Percentiles rank a stretch among this genome's conserved stretches.
phyloP scores from a whole-genome alignment of 2,113 vertebrate species.

The Bothrops jararaca region DNA sequence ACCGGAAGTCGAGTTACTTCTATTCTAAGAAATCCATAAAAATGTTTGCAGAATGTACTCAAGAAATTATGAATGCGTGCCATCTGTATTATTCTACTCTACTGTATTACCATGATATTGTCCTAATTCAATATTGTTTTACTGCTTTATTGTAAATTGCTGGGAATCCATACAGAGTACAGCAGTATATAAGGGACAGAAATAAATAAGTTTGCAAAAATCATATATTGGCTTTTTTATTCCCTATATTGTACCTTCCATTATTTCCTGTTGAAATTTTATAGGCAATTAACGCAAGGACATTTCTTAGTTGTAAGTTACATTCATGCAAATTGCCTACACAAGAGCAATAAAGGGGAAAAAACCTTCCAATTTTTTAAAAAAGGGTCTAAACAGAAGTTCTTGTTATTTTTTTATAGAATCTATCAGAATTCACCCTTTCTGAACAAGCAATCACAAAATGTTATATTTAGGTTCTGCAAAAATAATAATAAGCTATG shows the following conservation, averaged over 20 bases:
- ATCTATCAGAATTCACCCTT: neutral
- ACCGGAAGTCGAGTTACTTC: no score
- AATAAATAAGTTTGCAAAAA: neutral
- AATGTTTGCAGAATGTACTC: neutral
- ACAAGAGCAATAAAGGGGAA: neutral
- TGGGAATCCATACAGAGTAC: neutral
- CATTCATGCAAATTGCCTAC: neutral
- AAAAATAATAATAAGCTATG: neutral
- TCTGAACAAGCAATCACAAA: neutral
- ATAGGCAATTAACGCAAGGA: neutral
- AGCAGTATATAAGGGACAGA: neutral
- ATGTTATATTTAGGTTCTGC: neutral
- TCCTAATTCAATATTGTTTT: neutral
- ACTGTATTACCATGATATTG: neutral
- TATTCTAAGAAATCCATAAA: neutral
- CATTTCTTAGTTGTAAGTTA: neutral
- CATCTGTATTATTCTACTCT: neutral
- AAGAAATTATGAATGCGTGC: neutral
- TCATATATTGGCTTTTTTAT: neutral
- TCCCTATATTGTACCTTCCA: neutral
- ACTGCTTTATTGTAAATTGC: neutral
- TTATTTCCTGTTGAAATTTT: neutral
- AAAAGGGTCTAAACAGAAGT: neutral
- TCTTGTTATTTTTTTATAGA: neutral
- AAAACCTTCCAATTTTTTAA: neutral